Base-by-base conservation (phyloP, 2,888 invertebrate species). In the Aricia artaxerxes region DNA sequence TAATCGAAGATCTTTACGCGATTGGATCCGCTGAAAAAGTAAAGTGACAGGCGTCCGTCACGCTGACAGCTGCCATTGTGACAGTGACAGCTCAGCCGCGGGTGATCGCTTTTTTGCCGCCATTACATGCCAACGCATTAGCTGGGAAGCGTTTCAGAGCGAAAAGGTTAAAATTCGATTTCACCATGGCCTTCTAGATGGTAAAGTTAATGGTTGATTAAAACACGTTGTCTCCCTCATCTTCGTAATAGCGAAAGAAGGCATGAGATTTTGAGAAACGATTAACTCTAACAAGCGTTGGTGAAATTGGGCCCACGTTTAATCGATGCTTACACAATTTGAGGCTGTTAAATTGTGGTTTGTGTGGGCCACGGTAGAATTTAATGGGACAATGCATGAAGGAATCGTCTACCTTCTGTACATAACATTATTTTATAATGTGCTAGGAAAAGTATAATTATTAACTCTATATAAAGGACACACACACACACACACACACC, bases 1-100 rank as follows among this genome's bases (percentile, higher is more conserved):
- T 87, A 91, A 89, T 88, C 86, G 85, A 85, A 90, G 90, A 89
- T 90, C 87, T 89, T 90, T 90, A 87, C 84, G 81, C 89, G 90
- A 92, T 93, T 93, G 92, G 88, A 84, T 88, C 87, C 85, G 88
- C 86, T 86, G 89, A 86, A 88, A 91, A 89, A 82, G 77, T 80
- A 86, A 84, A 87, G 75, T 80, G 53, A 77, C 78, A 77, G 16
- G 79, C 35, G 75, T 73, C 73, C 78, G 78, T 73, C 44, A 78
- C 78, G 78, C 61, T 78, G 78, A 60, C 78, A 73, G 60, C 78
- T 60, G 35, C 60, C 60, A 78, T 73, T 78, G 78, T 77, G 79
- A 80, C 82, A 82, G 80, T 82, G 83, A 82, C 82, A 82, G 82
- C 78, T 78, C 79, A 80, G 78, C 73, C 60, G 31, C 76, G 35